Evolutionary conservation across 2,113 vertebrate species (phyloP), one percentile per base, ranked within the genome.

Genomic region (Axis porcinus): DNA sequence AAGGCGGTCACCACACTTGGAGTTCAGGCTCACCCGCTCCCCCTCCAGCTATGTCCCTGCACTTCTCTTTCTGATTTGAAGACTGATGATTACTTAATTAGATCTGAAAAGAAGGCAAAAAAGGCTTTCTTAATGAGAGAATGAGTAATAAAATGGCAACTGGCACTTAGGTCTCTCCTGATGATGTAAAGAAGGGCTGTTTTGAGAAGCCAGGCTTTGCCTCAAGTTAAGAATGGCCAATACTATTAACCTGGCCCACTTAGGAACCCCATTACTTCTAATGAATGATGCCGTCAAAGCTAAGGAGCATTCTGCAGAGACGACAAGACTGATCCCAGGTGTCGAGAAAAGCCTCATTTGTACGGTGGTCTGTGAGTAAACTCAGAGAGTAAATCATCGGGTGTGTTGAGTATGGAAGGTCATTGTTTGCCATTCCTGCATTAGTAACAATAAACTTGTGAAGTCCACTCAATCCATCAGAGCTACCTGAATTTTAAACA

Each of bases 401-500:
- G 96, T 81, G 98, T 90, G 98, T 90, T 98, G 97, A 97, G 97
- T 97, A 96, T 86, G 5, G 78, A 98, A 98, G 98, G 99, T 98
- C 98, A 98, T 45, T 97, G 98, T 98, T 98, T 98, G 98, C 98
- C 98, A 98, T 97, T 98, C 97, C 97, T 98, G 97, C 98, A 98
- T 98, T 96, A 98, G 95, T 97, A 98, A 99, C 98, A 98, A 98
- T 98, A 98, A 98, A 92, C 97, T 87, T 98, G 98, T 96, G 98
- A 98, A 96, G 97, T 97, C 96, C 97, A 97, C 98, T 97, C 98
- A 98, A 98, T 98, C 98, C 95, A 98, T 98, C 98, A 94, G 97
- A 98, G 97, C 98, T 97, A 98, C 98, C 99, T 98, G 98, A 99
- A 99, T 99, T 99, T 99, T 99, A 99, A 99, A 99, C 99, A 99